Evolutionary conservation across 2,888 invertebrate genomes (phyloP).

Genomic region (Hirtodrosophila duncani): DNA sequence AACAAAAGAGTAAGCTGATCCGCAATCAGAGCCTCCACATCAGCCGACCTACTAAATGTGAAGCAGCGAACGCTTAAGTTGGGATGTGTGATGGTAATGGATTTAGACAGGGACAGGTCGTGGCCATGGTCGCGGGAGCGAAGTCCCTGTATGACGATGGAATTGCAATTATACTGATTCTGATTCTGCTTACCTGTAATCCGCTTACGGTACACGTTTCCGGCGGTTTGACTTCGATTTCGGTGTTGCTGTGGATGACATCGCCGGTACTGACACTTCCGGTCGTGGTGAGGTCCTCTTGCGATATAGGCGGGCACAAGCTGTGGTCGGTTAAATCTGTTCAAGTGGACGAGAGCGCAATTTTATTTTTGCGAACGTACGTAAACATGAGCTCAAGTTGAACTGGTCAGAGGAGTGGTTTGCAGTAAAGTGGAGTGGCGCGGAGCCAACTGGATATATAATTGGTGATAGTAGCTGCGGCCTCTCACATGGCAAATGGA

Average conservation of each 20-base stretch:
- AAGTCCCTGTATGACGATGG: slow-evolving; percentile 59
- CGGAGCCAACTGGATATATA: slow-evolving; percentile 8
- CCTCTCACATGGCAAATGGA: slow-evolving; percentile 28
- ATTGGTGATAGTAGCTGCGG: slow-evolving; percentile 12
- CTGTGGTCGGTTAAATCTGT: slow-evolving; percentile 77
- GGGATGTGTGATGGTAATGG: too few relatives aligned
- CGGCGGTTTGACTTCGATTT: slow-evolving; percentile 82
- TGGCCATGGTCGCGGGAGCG: too few relatives aligned
- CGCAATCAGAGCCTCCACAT: slow-evolving; percentile 5
- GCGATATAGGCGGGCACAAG: slow-evolving; percentile 76
- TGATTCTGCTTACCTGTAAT: slow-evolving; percentile 83
- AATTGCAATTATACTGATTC: slow-evolving; percentile 68
- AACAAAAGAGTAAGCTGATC: slow-evolving; percentile 41
- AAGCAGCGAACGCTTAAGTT: too few relatives aligned
- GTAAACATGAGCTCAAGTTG: slow-evolving; percentile 25
- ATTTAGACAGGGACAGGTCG: too few relatives aligned
- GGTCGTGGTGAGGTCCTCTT: slow-evolving; percentile 73
- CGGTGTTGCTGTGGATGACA: slow-evolving; percentile 77
- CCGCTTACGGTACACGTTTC: slow-evolving; percentile 79
- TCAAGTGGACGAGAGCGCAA: slow-evolving; percentile 51
- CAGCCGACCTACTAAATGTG: too few relatives aligned
- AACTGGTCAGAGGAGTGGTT: slow-evolving; percentile 7
- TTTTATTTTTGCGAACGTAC: slow-evolving; percentile 36
- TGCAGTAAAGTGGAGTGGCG: slow-evolving; percentile 4
- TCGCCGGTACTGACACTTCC: slow-evolving; percentile 69